phyloP scores from a whole-genome alignment of 2,113 vertebrate genomes.

The Osmerus mordax region DNA sequence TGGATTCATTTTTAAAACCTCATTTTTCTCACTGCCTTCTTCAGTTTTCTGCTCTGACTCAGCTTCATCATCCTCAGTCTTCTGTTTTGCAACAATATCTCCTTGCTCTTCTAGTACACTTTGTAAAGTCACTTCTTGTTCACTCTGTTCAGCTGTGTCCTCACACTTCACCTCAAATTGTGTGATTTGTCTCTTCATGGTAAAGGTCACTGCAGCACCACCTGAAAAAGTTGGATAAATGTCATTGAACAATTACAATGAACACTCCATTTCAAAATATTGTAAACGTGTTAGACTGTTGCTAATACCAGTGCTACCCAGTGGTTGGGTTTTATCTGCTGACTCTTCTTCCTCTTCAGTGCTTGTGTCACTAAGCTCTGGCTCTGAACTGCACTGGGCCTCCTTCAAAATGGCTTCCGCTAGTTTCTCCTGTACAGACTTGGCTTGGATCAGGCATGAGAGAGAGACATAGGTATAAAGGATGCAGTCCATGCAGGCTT shows the following conservation, averaged over 20 bases:
- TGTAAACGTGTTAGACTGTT: not conserved
- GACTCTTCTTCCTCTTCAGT: slow-evolving; percentile 63
- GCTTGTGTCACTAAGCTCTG: slow-evolving; percentile 67
- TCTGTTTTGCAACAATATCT: slow-evolving; percentile 22
- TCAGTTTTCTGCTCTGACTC: slow-evolving; percentile 13
- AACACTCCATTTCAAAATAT: not conserved
- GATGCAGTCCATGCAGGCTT: slow-evolving; percentile 14
- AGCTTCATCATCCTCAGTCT: slow-evolving; percentile 10
- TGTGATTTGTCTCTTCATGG: slow-evolving; percentile 23
- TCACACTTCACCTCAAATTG: slow-evolving; percentile 29
- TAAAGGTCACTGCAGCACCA: slow-evolving; percentile 34
- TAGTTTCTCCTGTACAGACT: slow-evolving; percentile 78
- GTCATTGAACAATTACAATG: not conserved
- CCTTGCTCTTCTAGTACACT: not conserved
- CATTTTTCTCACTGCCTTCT: not conserved
- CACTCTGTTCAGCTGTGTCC: slow-evolving; percentile 11
- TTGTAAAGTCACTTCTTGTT: slow-evolving; percentile 1
- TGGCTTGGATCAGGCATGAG: slow-evolving; percentile 60
- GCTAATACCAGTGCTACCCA: slow-evolving; percentile 46
- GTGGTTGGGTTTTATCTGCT: slow-evolving; percentile 17
- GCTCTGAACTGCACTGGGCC: slow-evolving; percentile 56
- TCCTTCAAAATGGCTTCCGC: slow-evolving; percentile 61
- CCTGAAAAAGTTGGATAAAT: slow-evolving; percentile 20
- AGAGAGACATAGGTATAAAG: slow-evolving; percentile 40
- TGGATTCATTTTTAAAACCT: not conserved